These are phyloP conservation scores for Hymenopus coronatus DNA, from an alignment of 2,888 invertebrate species.

Conservation along the genomic window DNA sequence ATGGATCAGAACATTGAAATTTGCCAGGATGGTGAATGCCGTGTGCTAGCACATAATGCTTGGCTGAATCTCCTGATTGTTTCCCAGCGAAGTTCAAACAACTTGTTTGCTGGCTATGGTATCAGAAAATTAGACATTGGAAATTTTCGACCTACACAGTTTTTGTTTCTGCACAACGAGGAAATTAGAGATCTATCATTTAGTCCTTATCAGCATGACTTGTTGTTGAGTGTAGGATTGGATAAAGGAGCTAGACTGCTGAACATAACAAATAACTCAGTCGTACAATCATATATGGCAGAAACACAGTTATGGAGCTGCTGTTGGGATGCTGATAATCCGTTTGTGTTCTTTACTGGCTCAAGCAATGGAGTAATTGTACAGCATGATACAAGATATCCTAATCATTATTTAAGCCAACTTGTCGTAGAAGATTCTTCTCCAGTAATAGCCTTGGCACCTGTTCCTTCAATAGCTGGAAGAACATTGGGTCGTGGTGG, in stretches of 20 bases:
- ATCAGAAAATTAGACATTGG: constrained; percentile 69
- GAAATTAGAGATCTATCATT: constrained; percentile 77
- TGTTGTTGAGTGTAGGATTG: constrained; percentile 74
- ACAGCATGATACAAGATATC: constrained; percentile 72
- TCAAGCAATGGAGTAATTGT: constrained; percentile 69
- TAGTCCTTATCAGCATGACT: constrained; percentile 62
- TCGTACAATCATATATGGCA: constrained; percentile 53
- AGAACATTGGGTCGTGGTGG: constrained; percentile 54
- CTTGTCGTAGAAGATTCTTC: constrained; percentile 60
- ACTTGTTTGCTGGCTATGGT: constrained; percentile 75
- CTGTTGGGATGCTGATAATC: constrained; percentile 70
- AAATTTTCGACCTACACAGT: constrained; percentile 64
- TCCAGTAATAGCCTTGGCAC: constrained; percentile 65
- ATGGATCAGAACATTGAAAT: constrained; percentile 66
- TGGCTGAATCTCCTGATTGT: constrained; percentile 65
- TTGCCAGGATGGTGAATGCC: constrained; percentile 67
- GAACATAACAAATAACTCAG: constrained; percentile 63
- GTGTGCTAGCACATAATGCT: constrained; percentile 72
- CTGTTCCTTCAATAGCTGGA: constrained; percentile 50
- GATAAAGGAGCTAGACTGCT: constrained; percentile 73
- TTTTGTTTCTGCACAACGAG: constrained; percentile 69
- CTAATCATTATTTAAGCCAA: constrained; percentile 45
- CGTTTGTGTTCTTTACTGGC: constrained; percentile 72
- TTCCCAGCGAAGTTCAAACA: constrained; percentile 70
- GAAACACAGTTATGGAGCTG: constrained; percentile 80